A percentile compares a stretch with the other conserved stretches of the same genome.
These are phyloP conservation scores for Prorops nasuta DNA, from an alignment of 1,140 invertebrate species.

Conservation along the genomic window DNA sequence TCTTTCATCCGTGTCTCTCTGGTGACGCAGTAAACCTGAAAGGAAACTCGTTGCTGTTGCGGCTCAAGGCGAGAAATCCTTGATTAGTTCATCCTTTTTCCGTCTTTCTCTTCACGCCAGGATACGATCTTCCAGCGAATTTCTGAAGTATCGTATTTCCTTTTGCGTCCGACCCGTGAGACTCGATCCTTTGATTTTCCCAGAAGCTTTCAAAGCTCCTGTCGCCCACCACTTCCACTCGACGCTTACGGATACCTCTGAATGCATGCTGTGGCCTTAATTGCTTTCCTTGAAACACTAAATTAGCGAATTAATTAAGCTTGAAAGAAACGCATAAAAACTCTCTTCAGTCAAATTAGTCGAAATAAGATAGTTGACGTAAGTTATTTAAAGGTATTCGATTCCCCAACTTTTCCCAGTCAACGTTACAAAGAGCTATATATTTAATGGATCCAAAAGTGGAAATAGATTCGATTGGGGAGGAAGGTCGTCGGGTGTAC, in stretches of 20 bases:
- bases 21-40: conserved; percentile 31
- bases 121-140: conserved; percentile 34
- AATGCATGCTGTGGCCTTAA: conserved; percentile 15
- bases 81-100: conserved; percentile 29
- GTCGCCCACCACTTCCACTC: background rate
- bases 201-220: conserved; percentile 18
- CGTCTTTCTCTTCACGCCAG: conserved; percentile 21
- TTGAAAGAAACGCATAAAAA: no score
- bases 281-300: conserved; percentile 19
- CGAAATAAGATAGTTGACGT: no score
- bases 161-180: conserved; percentile 25
- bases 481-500: no score
- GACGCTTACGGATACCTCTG: background rate
- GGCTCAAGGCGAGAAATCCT: conserved; percentile 35
- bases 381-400: no score
- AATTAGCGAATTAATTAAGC: no score
- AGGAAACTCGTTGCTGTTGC: conserved; percentile 22
- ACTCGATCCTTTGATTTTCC: conserved; percentile 34
- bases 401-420: no score
- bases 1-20: conserved; percentile 24
- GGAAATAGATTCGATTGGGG: no score
- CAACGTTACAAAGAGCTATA: no score
- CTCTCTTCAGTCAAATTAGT: no score
- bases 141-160: conserved; percentile 36
- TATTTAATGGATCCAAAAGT: no score